Percentiles rank a stretch among this genome's conserved stretches.
phyloP scores from a whole-genome alignment of 2,888 invertebrate species.

The Tenodera sinensis region DNA sequence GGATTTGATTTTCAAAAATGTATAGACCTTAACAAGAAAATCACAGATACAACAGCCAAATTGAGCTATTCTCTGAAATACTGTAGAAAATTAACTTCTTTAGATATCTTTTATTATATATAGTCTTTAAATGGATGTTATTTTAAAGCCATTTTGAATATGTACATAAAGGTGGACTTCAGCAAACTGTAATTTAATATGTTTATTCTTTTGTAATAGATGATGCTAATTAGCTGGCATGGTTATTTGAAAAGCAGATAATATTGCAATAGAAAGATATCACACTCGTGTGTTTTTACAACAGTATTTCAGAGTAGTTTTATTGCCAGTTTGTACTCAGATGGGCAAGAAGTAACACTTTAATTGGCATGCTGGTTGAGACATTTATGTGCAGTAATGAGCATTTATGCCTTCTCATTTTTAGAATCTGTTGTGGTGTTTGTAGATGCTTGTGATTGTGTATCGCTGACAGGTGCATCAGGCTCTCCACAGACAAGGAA shows the following conservation, averaged over 20 bases:
- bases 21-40: neutral
- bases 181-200: neutral
- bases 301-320: neutral
- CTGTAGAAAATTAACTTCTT: neutral
- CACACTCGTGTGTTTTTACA: neutral
- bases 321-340: too few relatives aligned
- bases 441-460: constrained; percentile 64
- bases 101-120: neutral
- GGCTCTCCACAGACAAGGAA: constrained; percentile 62
- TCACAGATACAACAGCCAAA: neutral
- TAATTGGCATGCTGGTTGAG: neutral
- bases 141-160: neutral
- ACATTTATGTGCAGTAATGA: neutral
- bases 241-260: neutral
- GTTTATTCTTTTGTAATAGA: neutral
- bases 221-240: neutral
- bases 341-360: neutral
- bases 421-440: constrained; percentile 45
- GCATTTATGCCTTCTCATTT: constrained; percentile 6
- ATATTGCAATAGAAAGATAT: neutral
- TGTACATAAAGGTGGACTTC: neutral
- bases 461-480: constrained; percentile 48
- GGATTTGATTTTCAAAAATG: neutral
- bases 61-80: neutral
- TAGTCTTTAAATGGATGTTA: neutral